Percentiles rank a stretch among this genome's conserved stretches.
Evolutionary conservation across 2,797 vertebrate genomes (phyloP).

Genomic region (Cephalopachus bancanus): DNA sequence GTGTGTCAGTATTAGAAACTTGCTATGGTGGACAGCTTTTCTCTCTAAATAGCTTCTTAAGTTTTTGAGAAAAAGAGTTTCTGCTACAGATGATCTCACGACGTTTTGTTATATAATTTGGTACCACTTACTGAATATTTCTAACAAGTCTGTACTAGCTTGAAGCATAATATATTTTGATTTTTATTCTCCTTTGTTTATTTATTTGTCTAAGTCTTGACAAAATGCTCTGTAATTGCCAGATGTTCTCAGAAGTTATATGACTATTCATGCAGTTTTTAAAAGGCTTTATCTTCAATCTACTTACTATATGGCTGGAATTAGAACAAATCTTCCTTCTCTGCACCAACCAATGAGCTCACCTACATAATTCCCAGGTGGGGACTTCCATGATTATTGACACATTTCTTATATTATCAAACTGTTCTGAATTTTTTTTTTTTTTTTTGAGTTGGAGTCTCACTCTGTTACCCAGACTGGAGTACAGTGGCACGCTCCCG

Average conservation of each 20-base stretch:
- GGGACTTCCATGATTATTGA: not conserved
- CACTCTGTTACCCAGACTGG: no score
- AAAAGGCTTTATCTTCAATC: not conserved
- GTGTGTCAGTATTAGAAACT: not conserved
- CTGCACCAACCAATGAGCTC: not conserved
- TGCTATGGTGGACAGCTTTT: not conserved
- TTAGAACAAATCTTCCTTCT: not conserved
- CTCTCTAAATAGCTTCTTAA: not conserved
- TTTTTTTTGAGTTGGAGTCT: no score
- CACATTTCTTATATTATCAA: not conserved
- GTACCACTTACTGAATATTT: constrained; percentile 14
- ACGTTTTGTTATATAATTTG: constrained; percentile 31
- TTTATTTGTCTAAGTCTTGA: constrained; percentile 8
- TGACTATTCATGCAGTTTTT: not conserved
- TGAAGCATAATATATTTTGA: constrained; percentile 16
- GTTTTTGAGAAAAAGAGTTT: constrained; percentile 3
- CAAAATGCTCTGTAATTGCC: not conserved
- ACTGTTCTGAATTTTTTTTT: not conserved
- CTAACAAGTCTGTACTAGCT: not conserved
- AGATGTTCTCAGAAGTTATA: not conserved
- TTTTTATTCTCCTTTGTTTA: constrained; percentile 25
- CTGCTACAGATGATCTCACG: not conserved
- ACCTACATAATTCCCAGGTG: not conserved
- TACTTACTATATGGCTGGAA: not conserved
- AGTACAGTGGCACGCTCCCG: no score